phyloP scores from a whole-genome alignment of 2,113 vertebrate species.

The Psettodes erumei region DNA sequence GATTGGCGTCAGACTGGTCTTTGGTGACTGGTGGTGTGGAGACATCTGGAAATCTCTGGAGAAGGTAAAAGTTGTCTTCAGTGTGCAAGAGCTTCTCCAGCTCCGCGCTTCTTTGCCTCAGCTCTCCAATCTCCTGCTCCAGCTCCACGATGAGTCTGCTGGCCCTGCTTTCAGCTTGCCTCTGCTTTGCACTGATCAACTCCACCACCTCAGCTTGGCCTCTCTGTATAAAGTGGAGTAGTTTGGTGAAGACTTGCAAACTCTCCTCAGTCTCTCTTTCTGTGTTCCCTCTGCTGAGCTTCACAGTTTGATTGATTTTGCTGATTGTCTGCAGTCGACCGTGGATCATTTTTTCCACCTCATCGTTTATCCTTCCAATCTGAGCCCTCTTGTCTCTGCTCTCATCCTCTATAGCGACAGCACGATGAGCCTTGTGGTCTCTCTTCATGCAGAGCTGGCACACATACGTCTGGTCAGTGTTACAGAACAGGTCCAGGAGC shows the following conservation, averaged over 20 bases:
- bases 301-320: slow-evolving; percentile 49
- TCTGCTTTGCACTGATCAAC: slow-evolving; percentile 54
- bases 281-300: slow-evolving; percentile 53
- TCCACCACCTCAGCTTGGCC: slow-evolving; percentile 60
- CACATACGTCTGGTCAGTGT: slow-evolving; percentile 86
- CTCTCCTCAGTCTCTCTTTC: slow-evolving; percentile 65
- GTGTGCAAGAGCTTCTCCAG: slow-evolving; percentile 52
- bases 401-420: slow-evolving; percentile 46
- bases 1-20: slow-evolving; percentile 36
- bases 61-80: slow-evolving; percentile 68
- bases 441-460: slow-evolving; percentile 87
- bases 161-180: slow-evolving; percentile 50
- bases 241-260: slow-evolving; percentile 55
- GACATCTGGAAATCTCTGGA: slow-evolving; percentile 34
- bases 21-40: slow-evolving; percentile 17
- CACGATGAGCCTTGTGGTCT: slow-evolving; percentile 59
- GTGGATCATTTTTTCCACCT: slow-evolving; percentile 58
- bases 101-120: slow-evolving; percentile 42
- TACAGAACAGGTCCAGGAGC: slow-evolving; percentile 90
- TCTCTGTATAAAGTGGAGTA: slow-evolving; percentile 58
- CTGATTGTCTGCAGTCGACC: slow-evolving; percentile 49
- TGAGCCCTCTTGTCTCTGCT: slow-evolving; percentile 48
- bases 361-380: slow-evolving; percentile 26
- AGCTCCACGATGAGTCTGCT: slow-evolving; percentile 49
- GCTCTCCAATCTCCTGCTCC: slow-evolving; percentile 65